phyloP scores from a whole-genome alignment of 1,140 invertebrate genomes.

The Wasmannia auropunctata region DNA sequence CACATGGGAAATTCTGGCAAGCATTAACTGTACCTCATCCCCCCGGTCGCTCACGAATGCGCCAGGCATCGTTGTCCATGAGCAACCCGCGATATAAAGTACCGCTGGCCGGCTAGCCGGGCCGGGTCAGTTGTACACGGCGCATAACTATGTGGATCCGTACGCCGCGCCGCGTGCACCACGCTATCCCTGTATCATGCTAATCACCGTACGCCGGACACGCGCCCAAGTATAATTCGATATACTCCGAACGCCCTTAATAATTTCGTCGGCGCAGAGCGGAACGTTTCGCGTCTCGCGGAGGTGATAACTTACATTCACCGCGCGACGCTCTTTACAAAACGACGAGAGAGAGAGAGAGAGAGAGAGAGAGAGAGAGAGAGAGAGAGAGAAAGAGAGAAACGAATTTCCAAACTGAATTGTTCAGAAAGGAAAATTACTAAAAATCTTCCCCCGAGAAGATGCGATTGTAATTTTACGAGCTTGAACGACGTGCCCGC shows the following conservation, averaged over 20 bases:
- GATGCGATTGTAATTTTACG: slow-evolving; percentile 16
- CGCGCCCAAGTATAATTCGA: slow-evolving; percentile 49
- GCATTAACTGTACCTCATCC: slow-evolving; percentile 65
- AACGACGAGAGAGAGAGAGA: not conserved
- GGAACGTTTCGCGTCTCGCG: slow-evolving; percentile 3
- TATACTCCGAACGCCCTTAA: slow-evolving; percentile 37
- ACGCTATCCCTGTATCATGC: slow-evolving; percentile 23
- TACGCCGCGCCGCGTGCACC: not conserved
- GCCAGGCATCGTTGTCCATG: slow-evolving; percentile 49
- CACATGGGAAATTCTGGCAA: slow-evolving; percentile 69
- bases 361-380: not conserved
- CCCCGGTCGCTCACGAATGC: slow-evolving; percentile 63
- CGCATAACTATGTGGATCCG: slow-evolving; percentile 17
- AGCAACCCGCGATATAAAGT: slow-evolving; percentile 63
- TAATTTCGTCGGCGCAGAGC: not conserved
- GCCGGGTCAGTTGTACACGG: not conserved
- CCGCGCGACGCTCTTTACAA: not conserved
- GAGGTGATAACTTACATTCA: not conserved
- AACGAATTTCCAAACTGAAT: not conserved
- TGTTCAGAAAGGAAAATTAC: not conserved
- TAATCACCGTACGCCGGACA: slow-evolving; percentile 44
- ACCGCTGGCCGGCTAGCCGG: not conserved
- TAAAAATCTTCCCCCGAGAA: slow-evolving; percentile 32
- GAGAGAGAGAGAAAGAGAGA: not conserved
- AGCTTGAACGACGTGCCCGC: not conserved